Evolutionary conservation across 2,113 vertebrate species (phyloP).

Genomic region (Chaetura pelagica): DNA sequence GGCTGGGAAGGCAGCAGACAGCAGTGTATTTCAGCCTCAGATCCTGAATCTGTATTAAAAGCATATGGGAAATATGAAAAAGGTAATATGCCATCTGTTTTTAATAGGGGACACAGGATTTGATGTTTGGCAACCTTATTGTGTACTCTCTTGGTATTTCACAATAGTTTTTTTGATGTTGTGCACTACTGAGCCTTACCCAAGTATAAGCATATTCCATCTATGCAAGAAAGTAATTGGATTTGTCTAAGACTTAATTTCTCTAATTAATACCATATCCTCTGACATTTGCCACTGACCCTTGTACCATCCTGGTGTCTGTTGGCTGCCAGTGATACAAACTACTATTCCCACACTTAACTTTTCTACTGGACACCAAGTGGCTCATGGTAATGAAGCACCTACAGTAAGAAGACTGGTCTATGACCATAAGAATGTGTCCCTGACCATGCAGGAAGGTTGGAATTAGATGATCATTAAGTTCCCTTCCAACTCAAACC

Average conservation of each 20-base stretch:
- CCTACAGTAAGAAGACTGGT: not conserved
- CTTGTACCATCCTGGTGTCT: not conserved
- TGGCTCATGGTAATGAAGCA: not conserved
- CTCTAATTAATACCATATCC: constrained; percentile 33
- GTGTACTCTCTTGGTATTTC: constrained; percentile 31
- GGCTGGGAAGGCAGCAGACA: not conserved
- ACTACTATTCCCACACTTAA: not conserved
- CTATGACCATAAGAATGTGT: not conserved
- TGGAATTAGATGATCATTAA: no score
- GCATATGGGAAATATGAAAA: constrained; percentile 53
- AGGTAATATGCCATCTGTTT: constrained; percentile 63
- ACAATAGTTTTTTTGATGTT: constrained; percentile 54
- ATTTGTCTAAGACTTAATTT: constrained; percentile 27
- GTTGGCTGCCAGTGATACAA: not conserved
- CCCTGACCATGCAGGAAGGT: no score
- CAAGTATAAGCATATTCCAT: not conserved
- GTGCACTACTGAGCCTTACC: constrained; percentile 21
- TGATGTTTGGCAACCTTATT: constrained; percentile 32
- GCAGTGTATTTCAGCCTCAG: not conserved
- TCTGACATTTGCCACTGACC: not conserved
- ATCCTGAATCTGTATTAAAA: constrained; percentile 46
- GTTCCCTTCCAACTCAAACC: no score
- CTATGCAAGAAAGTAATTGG: constrained; percentile 31
- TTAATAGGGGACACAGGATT: constrained; percentile 37
- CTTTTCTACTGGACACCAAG: not conserved